phyloP scores from a whole-genome alignment of 1,140 invertebrate species.

The Drosophila bifasciata region DNA sequence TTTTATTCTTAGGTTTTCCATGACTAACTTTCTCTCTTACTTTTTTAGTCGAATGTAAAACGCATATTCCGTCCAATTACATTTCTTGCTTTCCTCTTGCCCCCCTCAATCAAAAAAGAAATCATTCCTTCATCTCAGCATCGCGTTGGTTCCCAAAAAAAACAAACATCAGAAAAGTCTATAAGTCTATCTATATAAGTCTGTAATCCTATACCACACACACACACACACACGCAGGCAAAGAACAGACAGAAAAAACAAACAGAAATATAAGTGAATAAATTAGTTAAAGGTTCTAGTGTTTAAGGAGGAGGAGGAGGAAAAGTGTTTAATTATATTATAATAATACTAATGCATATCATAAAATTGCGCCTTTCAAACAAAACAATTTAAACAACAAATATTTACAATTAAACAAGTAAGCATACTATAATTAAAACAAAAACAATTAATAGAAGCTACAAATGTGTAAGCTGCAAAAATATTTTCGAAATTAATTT shows the following conservation, averaged over 20 bases:
- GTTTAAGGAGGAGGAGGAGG: constrained; percentile 19
- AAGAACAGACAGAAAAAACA: constrained; percentile 2
- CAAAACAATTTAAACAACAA: constrained; percentile 47
- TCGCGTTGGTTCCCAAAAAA: constrained; percentile 33
- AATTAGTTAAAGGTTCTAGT: constrained; percentile 57
- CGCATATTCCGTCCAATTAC: constrained; percentile 81
- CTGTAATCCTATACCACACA: constrained; percentile 42
- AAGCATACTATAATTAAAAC: constrained; percentile 65
- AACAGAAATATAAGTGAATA: constrained; percentile 4
- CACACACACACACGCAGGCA: constrained; percentile 34
- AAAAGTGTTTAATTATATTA: constrained; percentile 67
- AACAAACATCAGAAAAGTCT: constrained; percentile 32
- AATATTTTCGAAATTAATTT: constrained; percentile 82
- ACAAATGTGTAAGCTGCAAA: constrained; percentile 52
- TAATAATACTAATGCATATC: constrained; percentile 82
- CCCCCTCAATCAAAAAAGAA: constrained; percentile 18
- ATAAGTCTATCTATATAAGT: constrained; percentile 58
- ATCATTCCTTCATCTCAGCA: constrained; percentile 28
- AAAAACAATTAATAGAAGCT: constrained; percentile 56
- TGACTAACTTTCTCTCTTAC: constrained; percentile 55
- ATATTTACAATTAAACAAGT: constrained; percentile 75
- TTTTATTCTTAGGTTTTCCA: constrained; percentile 33
- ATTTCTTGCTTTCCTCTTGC: constrained; percentile 79
- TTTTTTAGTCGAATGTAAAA: constrained; percentile 71
- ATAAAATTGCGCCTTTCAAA: constrained; percentile 83